Percentiles rank a stretch among this genome's conserved stretches.
phyloP scores from a whole-genome alignment of 2,888 invertebrate species.

The Sycophila texana region DNA sequence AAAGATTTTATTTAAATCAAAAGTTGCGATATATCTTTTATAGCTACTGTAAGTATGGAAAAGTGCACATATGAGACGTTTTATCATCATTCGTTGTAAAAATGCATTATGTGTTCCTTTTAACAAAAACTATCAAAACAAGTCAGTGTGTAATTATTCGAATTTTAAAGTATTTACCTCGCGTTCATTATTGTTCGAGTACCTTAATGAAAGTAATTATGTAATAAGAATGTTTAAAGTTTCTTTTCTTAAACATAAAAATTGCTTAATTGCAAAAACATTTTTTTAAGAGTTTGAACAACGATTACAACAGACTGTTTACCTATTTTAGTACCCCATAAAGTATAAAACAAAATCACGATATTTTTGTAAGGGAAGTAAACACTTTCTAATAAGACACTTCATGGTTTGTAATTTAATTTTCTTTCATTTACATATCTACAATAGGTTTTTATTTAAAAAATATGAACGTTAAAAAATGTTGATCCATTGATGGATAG shows the following conservation, averaged over 20 bases:
- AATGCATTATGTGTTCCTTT: neutral
- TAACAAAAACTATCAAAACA: conserved; percentile 3
- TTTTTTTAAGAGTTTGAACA: conserved; percentile 15
- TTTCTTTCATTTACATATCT: too few relatives aligned
- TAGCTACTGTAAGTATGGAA: conserved; percentile 1
- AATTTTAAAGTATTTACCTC: conserved; percentile 11
- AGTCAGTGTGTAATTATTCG: neutral
- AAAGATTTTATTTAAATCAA: too few relatives aligned
- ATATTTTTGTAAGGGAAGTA: too few relatives aligned
- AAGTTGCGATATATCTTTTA: neutral
- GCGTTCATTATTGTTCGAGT: neutral
- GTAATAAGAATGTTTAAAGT: conserved; percentile 7
- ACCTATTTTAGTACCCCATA: neutral
- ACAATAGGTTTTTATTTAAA: too few relatives aligned
- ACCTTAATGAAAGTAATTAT: conserved; percentile 38
- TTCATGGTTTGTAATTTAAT: too few relatives aligned
- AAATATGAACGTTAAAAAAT: too few relatives aligned
- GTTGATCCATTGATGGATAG: too few relatives aligned
- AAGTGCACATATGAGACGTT: conserved; percentile 17
- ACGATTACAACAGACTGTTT: conserved; percentile 18
- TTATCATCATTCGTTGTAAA: conserved; percentile 17
- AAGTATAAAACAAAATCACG: neutral
- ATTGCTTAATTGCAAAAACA: neutral
- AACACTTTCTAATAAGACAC: too few relatives aligned
- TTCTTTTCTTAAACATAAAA: neutral